Conservation (phyloP, 2,888 invertebrate species). For the Cepaea hortensis region DNA sequence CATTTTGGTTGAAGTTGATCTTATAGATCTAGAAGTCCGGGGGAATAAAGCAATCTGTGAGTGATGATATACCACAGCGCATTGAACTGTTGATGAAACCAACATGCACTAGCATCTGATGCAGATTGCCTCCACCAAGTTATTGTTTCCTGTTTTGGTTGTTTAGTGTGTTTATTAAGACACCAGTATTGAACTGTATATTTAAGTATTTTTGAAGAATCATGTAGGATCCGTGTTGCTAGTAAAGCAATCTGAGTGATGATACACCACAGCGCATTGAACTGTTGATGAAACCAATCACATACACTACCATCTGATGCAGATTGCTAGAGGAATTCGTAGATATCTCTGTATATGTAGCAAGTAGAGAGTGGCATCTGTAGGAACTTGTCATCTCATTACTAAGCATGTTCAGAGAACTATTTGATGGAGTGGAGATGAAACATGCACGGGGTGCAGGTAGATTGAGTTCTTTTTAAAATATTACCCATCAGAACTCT, state of each 20-base stretch:
- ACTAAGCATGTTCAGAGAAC: too few relatives aligned
- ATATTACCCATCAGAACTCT: too few relatives aligned
- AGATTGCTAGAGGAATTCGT: background rate
- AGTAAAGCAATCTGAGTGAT: background rate
- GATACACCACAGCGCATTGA: conserved; percentile 36
- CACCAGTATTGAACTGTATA: background rate
- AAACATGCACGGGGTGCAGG: too few relatives aligned
- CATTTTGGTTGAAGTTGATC: too few relatives aligned
- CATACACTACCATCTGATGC: background rate
- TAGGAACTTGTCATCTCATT: too few relatives aligned
- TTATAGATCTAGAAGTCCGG: too few relatives aligned
- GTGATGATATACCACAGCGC: background rate
- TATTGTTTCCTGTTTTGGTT: background rate
- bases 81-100: background rate
- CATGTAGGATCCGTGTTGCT: background rate
- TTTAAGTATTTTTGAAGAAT: background rate
- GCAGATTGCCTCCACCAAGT: background rate
- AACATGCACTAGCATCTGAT: background rate
- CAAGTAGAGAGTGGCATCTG: too few relatives aligned
- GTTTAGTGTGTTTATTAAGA: background rate
- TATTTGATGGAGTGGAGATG: too few relatives aligned
- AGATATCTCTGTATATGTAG: too few relatives aligned
- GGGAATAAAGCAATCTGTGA: background rate
- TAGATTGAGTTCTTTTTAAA: too few relatives aligned
- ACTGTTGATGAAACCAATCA: background rate